These are phyloP conservation scores for Percopsis omiscomaycus DNA, from an alignment of 2,797 vertebrate genomes.

Conservation along the genomic window DNA sequence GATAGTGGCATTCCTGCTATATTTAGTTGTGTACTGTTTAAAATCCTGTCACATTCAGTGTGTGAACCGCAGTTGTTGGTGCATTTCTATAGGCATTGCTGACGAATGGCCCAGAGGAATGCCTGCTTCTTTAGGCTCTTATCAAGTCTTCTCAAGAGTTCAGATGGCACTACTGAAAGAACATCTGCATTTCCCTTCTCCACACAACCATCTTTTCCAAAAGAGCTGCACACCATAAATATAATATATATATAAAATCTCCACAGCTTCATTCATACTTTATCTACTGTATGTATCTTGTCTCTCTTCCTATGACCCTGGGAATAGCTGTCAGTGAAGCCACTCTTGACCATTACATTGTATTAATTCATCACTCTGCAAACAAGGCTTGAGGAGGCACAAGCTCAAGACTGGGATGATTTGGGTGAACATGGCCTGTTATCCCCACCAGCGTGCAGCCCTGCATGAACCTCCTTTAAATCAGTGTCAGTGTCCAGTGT, in stretches of 20 bases:
- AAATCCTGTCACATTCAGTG: conserved; percentile 81
- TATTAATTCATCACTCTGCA: too few relatives aligned
- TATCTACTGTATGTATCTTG: too few relatives aligned
- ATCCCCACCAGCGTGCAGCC: conserved; percentile 14
- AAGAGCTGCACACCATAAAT: background rate
- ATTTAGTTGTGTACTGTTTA: conserved; percentile 87
- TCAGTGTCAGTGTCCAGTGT: conserved; percentile 47
- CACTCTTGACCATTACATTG: too few relatives aligned
- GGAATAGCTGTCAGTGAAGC: too few relatives aligned
- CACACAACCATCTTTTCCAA: conserved; percentile 17
- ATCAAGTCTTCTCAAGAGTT: conserved; percentile 66
- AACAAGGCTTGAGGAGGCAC: too few relatives aligned
- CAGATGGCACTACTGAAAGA: conserved; percentile 63
- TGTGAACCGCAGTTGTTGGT: conserved; percentile 70
- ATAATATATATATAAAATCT: too few relatives aligned
- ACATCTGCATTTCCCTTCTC: conserved; percentile 36
- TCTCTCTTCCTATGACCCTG: too few relatives aligned
- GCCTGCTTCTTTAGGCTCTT: conserved; percentile 58
- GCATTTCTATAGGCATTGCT: conserved; percentile 71
- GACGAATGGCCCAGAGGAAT: conserved; percentile 64
- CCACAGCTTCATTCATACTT: too few relatives aligned
- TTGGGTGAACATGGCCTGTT: too few relatives aligned
- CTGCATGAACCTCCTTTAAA: conserved; percentile 36
- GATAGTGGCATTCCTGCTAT: conserved; percentile 81
- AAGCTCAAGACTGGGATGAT: too few relatives aligned